Evolutionary conservation across 2,888 invertebrate species (phyloP).

Genomic region (Idaea dimidiata): DNA sequence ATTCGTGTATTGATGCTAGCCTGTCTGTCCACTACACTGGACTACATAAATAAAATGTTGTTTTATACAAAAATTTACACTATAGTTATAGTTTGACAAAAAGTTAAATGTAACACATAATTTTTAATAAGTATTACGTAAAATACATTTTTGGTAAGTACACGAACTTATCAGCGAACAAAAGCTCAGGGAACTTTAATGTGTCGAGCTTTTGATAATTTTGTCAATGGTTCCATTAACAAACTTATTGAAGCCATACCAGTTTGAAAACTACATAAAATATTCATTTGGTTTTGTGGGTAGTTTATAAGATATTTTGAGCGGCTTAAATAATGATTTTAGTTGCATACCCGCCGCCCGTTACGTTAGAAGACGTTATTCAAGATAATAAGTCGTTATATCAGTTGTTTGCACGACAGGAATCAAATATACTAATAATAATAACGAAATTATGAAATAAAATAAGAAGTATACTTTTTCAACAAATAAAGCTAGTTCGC

Average conservation of each 20-base stretch:
- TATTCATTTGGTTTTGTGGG: neutral
- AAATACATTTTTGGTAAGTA: neutral
- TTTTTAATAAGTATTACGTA: too few species aligned
- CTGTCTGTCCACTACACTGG: too few species aligned
- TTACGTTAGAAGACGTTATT: neutral
- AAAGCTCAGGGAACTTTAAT: conserved; percentile 25
- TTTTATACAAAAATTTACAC: too few species aligned
- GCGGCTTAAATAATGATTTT: too few species aligned
- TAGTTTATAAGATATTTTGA: neutral
- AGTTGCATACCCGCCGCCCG: too few species aligned
- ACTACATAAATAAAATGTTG: too few species aligned
- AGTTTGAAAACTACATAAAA: neutral
- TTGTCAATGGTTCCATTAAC: neutral
- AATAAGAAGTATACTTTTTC: neutral
- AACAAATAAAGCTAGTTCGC: neutral
- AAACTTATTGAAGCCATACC: neutral
- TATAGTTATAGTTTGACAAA: too few species aligned
- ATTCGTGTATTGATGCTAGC: too few species aligned
- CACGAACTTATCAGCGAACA: conserved; percentile 15
- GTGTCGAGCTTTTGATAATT: conserved; percentile 1
- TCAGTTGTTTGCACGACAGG: neutral
- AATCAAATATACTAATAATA: neutral
- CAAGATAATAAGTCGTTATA: neutral
- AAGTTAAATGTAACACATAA: too few species aligned
- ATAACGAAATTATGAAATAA: neutral